Evolutionary conservation across 2,888 invertebrate genomes (phyloP), one percentile per base, ranked within the genome.

Genomic region (Cerastoderma edule): DNA sequence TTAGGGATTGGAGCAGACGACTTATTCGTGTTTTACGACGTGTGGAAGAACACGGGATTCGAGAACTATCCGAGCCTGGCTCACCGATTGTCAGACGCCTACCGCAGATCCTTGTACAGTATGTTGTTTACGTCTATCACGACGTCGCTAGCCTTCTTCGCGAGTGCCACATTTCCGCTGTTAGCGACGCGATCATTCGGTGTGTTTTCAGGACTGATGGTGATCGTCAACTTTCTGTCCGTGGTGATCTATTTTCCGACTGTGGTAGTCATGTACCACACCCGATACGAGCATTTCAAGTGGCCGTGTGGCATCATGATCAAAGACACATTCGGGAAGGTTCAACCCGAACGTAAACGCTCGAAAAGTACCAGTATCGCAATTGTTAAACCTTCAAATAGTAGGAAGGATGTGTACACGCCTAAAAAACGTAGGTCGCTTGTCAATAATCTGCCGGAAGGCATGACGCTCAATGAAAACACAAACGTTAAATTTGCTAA

Each of bases 141-240:
- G 13, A 89, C 89, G 6, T 75, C 84, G 33, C 74, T 80, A 1
- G 89, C 89, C 5, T 88, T 90, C 71, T 78, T 88, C 27, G 82
- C 83, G 0, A 89, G 81, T 72, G 83, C 87, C 1, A 72, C 85
- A 44, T 89, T 87, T 0, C 88, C 88, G 2, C 67, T 90, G 19
- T 69, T 90, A 19, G 85, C 87, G n/a, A 85, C 89, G 8, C 65
- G 81, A 24, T 86, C 88, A 2, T 90, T 90, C 70, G 89, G 90
- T 0, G 67, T 86, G 2, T 90, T 90, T 65, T 80, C 90, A n/a
- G 89, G 84, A n/a, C 70, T 88, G 6, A 73, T 87, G 6, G 82
- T 90, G 1, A 72, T 83, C n/a, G 79, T 86, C 8, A 87, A 89
- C 69, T 89, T 88, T 67, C 22, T 88, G 10, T 86, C 89, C 0